Conservation (phyloP, 1,140 invertebrate genomes). For the Bacillus rossius region DNA sequence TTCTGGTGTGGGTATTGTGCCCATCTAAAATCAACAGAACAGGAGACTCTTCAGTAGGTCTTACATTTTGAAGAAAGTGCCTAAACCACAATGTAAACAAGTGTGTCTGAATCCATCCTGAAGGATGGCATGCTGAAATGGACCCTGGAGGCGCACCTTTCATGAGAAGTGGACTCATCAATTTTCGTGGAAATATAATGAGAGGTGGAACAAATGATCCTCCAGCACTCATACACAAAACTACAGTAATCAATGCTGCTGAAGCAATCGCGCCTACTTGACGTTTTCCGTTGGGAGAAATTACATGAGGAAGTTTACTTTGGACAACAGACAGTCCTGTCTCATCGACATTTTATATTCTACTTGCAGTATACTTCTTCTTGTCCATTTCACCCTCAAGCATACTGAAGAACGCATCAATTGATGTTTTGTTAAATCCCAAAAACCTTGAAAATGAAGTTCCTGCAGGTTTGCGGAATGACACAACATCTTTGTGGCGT, state of each 20-base stretch:
- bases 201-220: constrained; percentile 32
- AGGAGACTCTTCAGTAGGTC: constrained; percentile 23
- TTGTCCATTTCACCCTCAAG: background rate
- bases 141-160: constrained; percentile 25
- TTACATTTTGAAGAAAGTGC: constrained; percentile 28
- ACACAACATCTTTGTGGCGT: constrained; percentile 5
- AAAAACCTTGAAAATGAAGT: background rate
- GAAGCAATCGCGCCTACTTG: constrained; percentile 25
- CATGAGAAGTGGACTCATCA: constrained; percentile 19
- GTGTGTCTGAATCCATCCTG: constrained; percentile 34
- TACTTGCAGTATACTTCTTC: background rate
- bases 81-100: constrained; percentile 38
- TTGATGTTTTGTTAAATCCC: background rate
- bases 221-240: constrained; percentile 32
- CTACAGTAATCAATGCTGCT: constrained; percentile 31
- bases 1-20: constrained; percentile 36
- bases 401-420: background rate
- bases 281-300: constrained; percentile 28
- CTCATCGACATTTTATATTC: background rate
- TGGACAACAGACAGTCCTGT: background rate
- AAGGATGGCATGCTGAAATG: constrained; percentile 26
- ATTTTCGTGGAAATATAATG: constrained; percentile 34
- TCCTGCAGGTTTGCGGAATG: background rate
- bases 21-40: constrained; percentile 39
- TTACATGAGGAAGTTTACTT: constrained; percentile 21